phyloP scores from a whole-genome alignment of 2,888 invertebrate genomes.

The Agelastica alni region DNA sequence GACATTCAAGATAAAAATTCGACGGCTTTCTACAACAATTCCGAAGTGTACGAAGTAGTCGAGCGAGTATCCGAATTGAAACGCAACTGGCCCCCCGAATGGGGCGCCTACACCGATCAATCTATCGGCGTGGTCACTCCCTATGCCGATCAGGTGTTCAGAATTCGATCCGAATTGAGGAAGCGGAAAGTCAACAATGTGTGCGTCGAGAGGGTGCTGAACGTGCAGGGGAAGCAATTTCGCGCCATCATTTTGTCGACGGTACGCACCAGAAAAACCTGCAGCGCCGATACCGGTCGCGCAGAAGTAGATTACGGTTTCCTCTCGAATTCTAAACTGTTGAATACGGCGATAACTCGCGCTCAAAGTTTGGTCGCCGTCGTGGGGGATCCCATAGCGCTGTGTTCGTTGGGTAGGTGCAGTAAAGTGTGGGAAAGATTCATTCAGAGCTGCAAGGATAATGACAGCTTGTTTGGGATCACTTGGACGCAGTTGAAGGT shows the following conservation, averaged over 20 bases:
- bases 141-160: conserved; percentile 77
- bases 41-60: conserved; percentile 76
- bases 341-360: conserved; percentile 82
- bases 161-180: conserved; percentile 75
- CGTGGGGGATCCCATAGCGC: conserved; percentile 81
- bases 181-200: conserved; percentile 74
- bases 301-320: conserved; percentile 78
- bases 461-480: conserved; percentile 72
- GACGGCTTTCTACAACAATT: conserved; percentile 81
- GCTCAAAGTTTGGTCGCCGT: conserved; percentile 83
- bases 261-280: conserved; percentile 75
- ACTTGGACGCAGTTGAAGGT: conserved; percentile 68
- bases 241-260: conserved; percentile 81
- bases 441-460: conserved; percentile 71
- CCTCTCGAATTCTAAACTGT: conserved; percentile 76
- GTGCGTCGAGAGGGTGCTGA: conserved; percentile 80
- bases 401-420: conserved; percentile 80
- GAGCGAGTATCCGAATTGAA: conserved; percentile 74
- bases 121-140: conserved; percentile 84
- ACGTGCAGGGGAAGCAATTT: conserved; percentile 88
- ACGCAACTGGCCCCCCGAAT: conserved; percentile 73
- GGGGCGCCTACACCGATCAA: conserved; percentile 76
- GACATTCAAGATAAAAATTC: conserved; percentile 78
- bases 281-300: conserved; percentile 58
- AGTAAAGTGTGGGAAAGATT: conserved; percentile 81